Evolutionary conservation across 2,888 invertebrate species (phyloP), one percentile per base, ranked within the genome.

Genomic region (Eilema depressum): DNA sequence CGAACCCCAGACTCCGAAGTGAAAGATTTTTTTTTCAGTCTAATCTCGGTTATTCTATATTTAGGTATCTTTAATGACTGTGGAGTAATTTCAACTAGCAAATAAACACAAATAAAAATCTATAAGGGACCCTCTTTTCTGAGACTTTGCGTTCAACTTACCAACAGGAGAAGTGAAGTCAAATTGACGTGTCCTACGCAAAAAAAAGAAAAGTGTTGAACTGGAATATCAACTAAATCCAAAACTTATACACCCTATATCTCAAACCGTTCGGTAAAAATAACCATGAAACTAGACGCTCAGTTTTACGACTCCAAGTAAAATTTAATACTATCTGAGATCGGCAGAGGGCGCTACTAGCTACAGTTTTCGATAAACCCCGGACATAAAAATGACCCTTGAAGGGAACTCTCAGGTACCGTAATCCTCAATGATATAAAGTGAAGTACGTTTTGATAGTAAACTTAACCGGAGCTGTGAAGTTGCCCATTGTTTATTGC

Each of bases 381-480:
- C 28, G 70, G 47, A 67, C 64, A 68, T 57, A 71, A 71, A 71
- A 71, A 41, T 47, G 63, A 28, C 57, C 67, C 71, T 37, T 67
- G 33, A 56, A 60, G 56, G 70, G 47, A 53, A 59, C 64, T 69
- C 47, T 28, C 66, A 66, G 68, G 62, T 62, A 62, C 61, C n/a
- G 62, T 70, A 70, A 70, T 70, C 66, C 66, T 41, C 30, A 62
- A 37, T 70, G 70, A 70, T 57, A 70, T 70, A 66, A 70, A 66
- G 56, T 56, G 14, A 65, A 70, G 69, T 53, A 65, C 41, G 30
- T 56, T 68, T 57, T 64, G 64, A 61, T 68, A 70, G 53, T 59
- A 65, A 68, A 76, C 60, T 81, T 68, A 59, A 68, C 69, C 63
- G 66, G 62, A 71, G 73, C 64, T 72, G 74, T 68, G 73, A 73